phyloP scores from a whole-genome alignment of 37 sponge, comb jelly and placozoan genomes.

The Axinella damicornis region DNA sequence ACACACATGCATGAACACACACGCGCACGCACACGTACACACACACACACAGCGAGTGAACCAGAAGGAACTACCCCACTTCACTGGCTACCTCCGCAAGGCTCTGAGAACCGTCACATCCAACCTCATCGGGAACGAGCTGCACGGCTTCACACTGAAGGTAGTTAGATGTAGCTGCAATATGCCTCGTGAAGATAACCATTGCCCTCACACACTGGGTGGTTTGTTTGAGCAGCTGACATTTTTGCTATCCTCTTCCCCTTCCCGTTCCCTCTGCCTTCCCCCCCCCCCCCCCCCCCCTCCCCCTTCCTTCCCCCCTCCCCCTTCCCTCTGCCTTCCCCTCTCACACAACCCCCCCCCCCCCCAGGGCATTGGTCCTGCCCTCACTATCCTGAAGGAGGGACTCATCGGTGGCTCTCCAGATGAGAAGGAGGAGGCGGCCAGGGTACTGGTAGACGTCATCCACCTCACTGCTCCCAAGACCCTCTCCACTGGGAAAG shows the following conservation, averaged over 20 bases:
- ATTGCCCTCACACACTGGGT: not conserved
- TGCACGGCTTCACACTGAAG: constrained; percentile 78
- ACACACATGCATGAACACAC: not conserved
- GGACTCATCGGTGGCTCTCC: constrained; percentile 89
- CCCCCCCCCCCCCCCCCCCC: too few relatives aligned
- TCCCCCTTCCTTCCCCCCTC: not conserved
- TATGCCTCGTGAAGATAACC: too few relatives aligned
- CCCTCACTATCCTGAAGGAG: constrained; percentile 83
- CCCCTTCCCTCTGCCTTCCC: too few relatives aligned
- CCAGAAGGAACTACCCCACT: constrained; percentile 69
- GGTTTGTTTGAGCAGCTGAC: not conserved
- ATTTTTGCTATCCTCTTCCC: not conserved
- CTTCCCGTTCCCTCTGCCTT: too few relatives aligned
- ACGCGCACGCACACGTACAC: too few relatives aligned
- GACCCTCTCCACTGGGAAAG: constrained; percentile 58
- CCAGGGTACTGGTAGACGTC: constrained; percentile 82
- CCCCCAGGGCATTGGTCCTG: constrained; percentile 84
- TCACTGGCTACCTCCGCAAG: constrained; percentile 47
- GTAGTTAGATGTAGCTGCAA: too few relatives aligned
- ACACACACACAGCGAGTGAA: constrained; percentile 35
- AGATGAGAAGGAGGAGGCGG: constrained; percentile 95
- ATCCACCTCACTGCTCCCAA: constrained; percentile 77
- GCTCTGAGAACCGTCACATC: constrained; percentile 34
- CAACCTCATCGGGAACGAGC: constrained; percentile 44
- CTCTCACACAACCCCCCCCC: not conserved